Percentiles rank a stretch among this genome's conserved stretches.
phyloP scores from a whole-genome alignment of 1,140 invertebrate genomes.

The Tribolium madens region DNA sequence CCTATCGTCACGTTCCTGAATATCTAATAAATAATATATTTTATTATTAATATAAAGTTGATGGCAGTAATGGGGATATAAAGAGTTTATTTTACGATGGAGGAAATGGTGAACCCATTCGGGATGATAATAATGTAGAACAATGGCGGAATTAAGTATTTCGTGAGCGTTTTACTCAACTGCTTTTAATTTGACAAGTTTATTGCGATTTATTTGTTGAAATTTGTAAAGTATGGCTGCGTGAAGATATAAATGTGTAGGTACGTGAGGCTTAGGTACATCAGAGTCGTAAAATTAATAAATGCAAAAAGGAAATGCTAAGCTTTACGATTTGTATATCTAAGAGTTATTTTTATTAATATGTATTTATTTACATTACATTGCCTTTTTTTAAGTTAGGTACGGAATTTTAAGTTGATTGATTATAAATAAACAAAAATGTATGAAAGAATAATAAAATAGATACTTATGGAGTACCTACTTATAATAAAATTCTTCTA shows the following conservation, averaged over 20 bases:
- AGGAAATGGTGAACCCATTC: slow-evolving; percentile 2
- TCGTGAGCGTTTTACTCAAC: background rate
- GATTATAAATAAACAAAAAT: too few relatives aligned
- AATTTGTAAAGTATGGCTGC: background rate
- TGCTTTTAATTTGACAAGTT: slow-evolving; percentile 6
- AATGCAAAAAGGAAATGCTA: too few relatives aligned
- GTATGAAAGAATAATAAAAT: too few relatives aligned
- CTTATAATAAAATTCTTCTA: too few relatives aligned
- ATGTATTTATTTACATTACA: too few relatives aligned
- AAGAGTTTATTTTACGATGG: slow-evolving; percentile 24
- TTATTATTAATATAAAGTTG: slow-evolving; percentile 32
- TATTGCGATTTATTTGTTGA: background rate
- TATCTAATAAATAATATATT: slow-evolving; percentile 36
- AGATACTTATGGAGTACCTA: too few relatives aligned
- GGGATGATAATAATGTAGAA: slow-evolving; percentile 8
- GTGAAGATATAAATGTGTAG: background rate
- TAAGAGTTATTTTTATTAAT: too few relatives aligned
- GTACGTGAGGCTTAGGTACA: too few relatives aligned
- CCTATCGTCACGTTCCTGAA: slow-evolving; percentile 18
- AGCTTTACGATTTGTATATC: too few relatives aligned
- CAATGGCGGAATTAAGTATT: slow-evolving; percentile 24
- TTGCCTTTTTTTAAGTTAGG: too few relatives aligned
- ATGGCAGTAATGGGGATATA: slow-evolving; percentile 6
- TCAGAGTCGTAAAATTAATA: too few relatives aligned
- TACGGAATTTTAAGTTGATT: too few relatives aligned